Evolutionary conservation across 2,113 vertebrate species (phyloP).

Genomic region (Anarhynchus alexandrinus): DNA sequence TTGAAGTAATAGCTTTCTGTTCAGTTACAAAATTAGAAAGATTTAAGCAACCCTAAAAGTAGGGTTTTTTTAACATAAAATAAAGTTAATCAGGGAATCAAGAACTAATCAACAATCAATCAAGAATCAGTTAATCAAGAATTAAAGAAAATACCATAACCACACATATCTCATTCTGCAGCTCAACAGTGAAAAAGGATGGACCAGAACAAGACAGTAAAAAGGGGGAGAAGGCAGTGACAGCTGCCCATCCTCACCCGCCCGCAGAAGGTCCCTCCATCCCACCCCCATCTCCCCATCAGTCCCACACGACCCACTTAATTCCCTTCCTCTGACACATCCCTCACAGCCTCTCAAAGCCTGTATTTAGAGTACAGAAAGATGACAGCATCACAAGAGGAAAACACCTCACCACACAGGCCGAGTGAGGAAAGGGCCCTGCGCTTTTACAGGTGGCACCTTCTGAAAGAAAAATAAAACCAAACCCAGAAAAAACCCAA

Average conservation of each 20-base stretch:
- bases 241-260: neutral
- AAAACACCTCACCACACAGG: neutral
- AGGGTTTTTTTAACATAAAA: too few relatives aligned
- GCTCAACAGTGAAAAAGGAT: neutral
- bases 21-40: neutral
- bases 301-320: accelerated
- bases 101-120: too few relatives aligned
- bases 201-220: neutral
- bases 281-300: neutral
- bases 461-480: neutral
- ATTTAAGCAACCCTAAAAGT: neutral
- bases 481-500: too few relatives aligned
- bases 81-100: too few relatives aligned
- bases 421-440: accelerated
- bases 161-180: accelerated
- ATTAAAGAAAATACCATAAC: neutral
- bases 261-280: neutral
- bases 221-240: neutral
- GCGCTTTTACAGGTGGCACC: neutral
- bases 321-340: accelerated
- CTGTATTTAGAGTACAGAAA: neutral
- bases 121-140: too few relatives aligned
- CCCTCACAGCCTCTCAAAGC: neutral
- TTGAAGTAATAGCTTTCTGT: neutral
- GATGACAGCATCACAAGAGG: accelerated